Evolutionary conservation across 2,888 invertebrate genomes (phyloP), one percentile per base, ranked within the genome.

Genomic region (Drosophila ustulata): DNA sequence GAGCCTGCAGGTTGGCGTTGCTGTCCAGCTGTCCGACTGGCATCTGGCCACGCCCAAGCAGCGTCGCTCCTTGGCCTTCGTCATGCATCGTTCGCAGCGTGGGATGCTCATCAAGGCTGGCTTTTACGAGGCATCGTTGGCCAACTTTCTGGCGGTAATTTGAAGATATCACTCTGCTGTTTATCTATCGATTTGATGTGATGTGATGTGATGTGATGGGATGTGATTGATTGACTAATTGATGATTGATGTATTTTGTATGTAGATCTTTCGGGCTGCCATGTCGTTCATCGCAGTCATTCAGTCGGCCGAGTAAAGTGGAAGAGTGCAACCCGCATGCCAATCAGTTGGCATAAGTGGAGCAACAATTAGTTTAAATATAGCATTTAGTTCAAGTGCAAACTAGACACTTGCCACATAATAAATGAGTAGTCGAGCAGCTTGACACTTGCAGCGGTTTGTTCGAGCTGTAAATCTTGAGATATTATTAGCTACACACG

Each of bases 91-190:
- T 0, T 84, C 92, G 0, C 91, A 91, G 65, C 87, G 82, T 28
- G 80, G 80, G 57, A 78, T 85, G 28, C 75, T 90, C n/a, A 90
- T 91, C 9, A 83, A 82, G 50, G 90, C 90, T 0, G 89, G 91
- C 4, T 89, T 92, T 68, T 91, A 91, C 61, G 91, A 90, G 69
- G 91, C 91, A 34, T 91, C 91, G 0, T 66, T 91, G 64, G 92
- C 86, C 9, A 92, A 87, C 67, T 91, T 91, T 75, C 70, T 92
- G 73, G 77, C 80, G 68, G 91, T 91, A 82, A 78, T 53, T 53
- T 64, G n/a, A 66, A 39, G 52, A 43, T 23, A 26, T 53, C 39
- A 18, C 26, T 23, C 7, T 32, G 3, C 32, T 18, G 3, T 8
- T n/a, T 23, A 37, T 11, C 18, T 7, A 18, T 11, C 11, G n/a